Percentiles rank a stretch among this genome's conserved stretches.
These are phyloP conservation scores for Drosophila antonietae DNA, from an alignment of 2,888 invertebrate species.

Conservation along the genomic window DNA sequence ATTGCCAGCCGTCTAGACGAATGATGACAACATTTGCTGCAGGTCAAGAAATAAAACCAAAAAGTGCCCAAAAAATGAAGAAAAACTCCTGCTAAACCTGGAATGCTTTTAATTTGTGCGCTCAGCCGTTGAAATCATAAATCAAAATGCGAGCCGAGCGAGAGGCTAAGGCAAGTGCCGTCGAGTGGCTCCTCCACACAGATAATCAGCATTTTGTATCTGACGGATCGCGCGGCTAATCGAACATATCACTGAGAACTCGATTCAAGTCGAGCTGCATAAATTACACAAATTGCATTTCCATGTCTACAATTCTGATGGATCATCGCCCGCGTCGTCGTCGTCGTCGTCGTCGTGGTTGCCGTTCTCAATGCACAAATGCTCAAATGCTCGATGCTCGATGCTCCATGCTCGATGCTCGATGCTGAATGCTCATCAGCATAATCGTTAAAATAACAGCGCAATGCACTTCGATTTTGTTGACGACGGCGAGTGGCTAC, in stretches of 20 bases:
- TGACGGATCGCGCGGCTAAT: conserved; percentile 72
- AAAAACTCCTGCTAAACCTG: conserved; percentile 24
- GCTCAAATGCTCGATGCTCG: neutral
- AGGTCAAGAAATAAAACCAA: conserved; percentile 54
- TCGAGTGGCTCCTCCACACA: conserved; percentile 31
- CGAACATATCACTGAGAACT: conserved; percentile 60
- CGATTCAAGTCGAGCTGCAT: conserved; percentile 51
- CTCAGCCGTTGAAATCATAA: conserved; percentile 71
- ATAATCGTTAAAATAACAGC: conserved; percentile 81
- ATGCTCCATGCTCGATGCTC: neutral
- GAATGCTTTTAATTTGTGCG: conserved; percentile 73
- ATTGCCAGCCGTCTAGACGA: conserved; percentile 47
- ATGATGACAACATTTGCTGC: conserved; percentile 76
- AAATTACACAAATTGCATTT: conserved; percentile 83
- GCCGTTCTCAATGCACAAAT: conserved; percentile 9
- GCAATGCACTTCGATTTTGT: conserved; percentile 75
- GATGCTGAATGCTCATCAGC: conserved; percentile 67
- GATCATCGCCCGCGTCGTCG: conserved; percentile 76
- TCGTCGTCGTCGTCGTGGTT: conserved; percentile 23
- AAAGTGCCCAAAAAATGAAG: conserved; percentile 15
- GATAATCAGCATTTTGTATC: conserved; percentile 76
- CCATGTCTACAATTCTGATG: conserved; percentile 78
- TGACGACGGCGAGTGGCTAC: conserved; percentile 70
- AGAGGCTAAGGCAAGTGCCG: conserved; percentile 58
- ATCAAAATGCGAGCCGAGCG: conserved; percentile 57